phyloP scores from a whole-genome alignment of 2,113 vertebrate species.

The Puntigrus tetrazona region DNA sequence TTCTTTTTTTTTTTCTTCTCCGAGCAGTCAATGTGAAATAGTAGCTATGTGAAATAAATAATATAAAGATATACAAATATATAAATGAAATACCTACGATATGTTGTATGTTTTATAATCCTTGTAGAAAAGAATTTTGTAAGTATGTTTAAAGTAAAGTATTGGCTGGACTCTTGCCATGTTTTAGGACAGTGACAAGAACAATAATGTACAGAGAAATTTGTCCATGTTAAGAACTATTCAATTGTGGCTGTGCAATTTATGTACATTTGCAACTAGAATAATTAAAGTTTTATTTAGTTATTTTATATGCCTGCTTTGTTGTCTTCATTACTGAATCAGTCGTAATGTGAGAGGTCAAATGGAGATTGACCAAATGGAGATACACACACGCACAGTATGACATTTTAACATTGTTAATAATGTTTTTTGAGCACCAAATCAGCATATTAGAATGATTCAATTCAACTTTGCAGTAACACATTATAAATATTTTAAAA shows the following conservation, averaged over 20 bases:
- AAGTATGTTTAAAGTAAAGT: slow-evolving; percentile 94
- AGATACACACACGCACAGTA: no score
- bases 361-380: neutral
- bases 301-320: slow-evolving; percentile 85
- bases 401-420: neutral
- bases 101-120: slow-evolving; percentile 94
- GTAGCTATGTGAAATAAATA: slow-evolving; percentile 66
- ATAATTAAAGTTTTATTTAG: slow-evolving; percentile 99
- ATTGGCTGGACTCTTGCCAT: slow-evolving; percentile 82
- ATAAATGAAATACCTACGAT: slow-evolving; percentile 78
- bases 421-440: neutral
- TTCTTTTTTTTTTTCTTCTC: slow-evolving; percentile 31
- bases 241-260: slow-evolving; percentile 96
- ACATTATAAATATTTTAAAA: neutral
- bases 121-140: slow-evolving; percentile 96
- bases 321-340: slow-evolving; percentile 36
- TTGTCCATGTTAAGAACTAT: slow-evolving; percentile 82
- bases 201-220: slow-evolving; percentile 98
- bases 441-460: neutral
- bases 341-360: neutral
- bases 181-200: slow-evolving; percentile 78
- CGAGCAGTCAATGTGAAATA: slow-evolving; percentile 68
- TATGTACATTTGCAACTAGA: slow-evolving; percentile 99
- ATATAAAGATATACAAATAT: slow-evolving; percentile 78
- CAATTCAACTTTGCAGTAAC: neutral